These are phyloP conservation scores for Heliornis fulica DNA, from an alignment of 2,113 vertebrate genomes.

Conservation along the genomic window DNA sequence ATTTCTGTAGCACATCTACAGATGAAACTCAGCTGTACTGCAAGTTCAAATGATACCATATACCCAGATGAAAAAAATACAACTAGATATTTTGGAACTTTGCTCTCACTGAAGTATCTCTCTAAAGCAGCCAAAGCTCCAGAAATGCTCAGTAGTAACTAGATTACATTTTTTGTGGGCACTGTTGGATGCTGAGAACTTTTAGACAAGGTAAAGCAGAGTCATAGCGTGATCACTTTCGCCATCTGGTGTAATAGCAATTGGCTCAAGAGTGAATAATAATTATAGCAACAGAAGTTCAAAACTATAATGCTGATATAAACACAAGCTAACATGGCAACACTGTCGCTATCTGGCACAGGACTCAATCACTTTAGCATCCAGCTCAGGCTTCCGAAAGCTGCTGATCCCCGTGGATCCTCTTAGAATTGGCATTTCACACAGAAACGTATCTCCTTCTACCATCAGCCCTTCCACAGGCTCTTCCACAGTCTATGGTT, in stretches of 20 bases:
- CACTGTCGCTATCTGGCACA: neutral
- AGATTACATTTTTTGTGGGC: neutral
- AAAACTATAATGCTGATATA: neutral
- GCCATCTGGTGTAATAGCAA: neutral
- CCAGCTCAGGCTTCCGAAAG: neutral
- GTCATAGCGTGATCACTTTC: neutral
- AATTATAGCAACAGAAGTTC: neutral
- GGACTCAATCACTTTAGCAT: neutral
- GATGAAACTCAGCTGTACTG: neutral
- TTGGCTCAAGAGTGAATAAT: neutral
- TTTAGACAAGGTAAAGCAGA: neutral
- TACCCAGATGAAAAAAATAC: neutral
- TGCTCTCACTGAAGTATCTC: neutral
- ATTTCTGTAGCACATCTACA: neutral
- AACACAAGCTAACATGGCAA: neutral
- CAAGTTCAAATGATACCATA: neutral
- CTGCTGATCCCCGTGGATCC: neutral
- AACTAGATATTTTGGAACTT: neutral
- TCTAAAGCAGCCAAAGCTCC: neutral
- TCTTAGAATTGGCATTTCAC: neutral
- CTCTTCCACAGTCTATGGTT: neutral
- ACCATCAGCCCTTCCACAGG: neutral
- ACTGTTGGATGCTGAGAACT: neutral
- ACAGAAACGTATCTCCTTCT: neutral
- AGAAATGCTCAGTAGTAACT: neutral